These are phyloP conservation scores for Pachyuromys duprasi DNA, from an alignment of 2,797 vertebrate species.

Conservation along the genomic window DNA sequence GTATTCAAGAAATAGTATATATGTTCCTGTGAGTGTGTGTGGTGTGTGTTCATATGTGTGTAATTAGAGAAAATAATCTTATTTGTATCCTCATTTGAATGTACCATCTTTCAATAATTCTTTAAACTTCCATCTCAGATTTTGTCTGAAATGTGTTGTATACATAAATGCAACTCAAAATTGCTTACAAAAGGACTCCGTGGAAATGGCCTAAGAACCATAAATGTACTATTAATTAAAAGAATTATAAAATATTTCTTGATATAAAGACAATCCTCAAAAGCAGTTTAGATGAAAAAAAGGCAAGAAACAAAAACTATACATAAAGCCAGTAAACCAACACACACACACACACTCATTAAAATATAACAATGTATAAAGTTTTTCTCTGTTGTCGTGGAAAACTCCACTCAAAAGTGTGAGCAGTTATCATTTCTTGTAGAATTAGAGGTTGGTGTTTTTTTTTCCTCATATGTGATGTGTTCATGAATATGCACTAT, in stretches of 20 bases:
- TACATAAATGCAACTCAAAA: background rate
- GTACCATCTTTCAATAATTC: background rate
- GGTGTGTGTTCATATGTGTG: background rate
- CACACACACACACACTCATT: background rate
- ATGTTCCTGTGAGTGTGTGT: background rate
- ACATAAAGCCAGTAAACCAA: constrained; percentile 23
- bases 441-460: background rate
- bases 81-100: background rate
- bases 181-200: background rate
- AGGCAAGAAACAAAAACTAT: background rate
- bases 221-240: background rate
- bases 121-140: background rate
- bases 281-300: constrained; percentile 13
- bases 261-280: constrained; percentile 15
- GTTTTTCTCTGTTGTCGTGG: background rate
- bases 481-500: background rate
- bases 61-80: background rate
- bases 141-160: constrained; percentile 33
- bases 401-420: background rate
- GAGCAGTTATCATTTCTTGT: background rate
- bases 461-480: background rate
- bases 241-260: constrained; percentile 19
- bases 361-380: constrained; percentile 23
- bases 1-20: background rate
- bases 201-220: background rate